Base-by-base conservation (phyloP, 2,113 vertebrate species). In the Pollachius pollachius region DNA sequence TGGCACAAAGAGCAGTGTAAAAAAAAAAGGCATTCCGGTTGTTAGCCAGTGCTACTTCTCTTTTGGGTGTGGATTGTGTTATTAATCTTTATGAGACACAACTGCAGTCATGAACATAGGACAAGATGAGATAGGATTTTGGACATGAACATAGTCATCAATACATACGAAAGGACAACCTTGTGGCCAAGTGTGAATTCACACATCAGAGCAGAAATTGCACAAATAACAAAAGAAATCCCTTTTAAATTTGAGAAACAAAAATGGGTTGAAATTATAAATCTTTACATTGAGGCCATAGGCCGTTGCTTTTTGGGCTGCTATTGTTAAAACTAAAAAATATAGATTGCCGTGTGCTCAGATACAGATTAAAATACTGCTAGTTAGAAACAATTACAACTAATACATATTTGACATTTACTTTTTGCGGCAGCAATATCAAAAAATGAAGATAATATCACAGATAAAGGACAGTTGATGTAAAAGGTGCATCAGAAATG, bases 31-130 rank as follows among this genome's bases (percentile, higher is more conserved):
- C 67, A 78, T 66, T 80, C 13, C 65, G 76, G 71, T 76, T 75
- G 48, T 72, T 71, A 65, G 75, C 56, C 62, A 69, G 65, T 80
- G 81, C 85, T 86, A 81, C 84, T 78, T 78, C 56, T 73, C 41
- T 9, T 48, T 80, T 75, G 81, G 82, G 66, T 71, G 79, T 72
- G 48, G 67, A 54, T 27, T 37, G 54, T 64, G 84, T 78, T 75
- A 80, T 83, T 76, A 48, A 65, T 81, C 62, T 15, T 60, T 67
- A 52, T 23, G 72, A 66, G 54, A 85, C 68, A 75, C 48, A 17
- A 83, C 76, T 54, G 19, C 41, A 62, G 21, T 67, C 19, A n/a
- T 30, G 67, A 57, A 21, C 27, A 69, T 65, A 66, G 69, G 64
- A 69, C 69, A 65, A 15, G 27, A 66, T 63, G 62, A 37, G 21